A percentile compares a stretch with the other conserved stretches of the same genome.
phyloP scores from a whole-genome alignment of 2,113 vertebrate genomes.

The Notothenia coriiceps region DNA sequence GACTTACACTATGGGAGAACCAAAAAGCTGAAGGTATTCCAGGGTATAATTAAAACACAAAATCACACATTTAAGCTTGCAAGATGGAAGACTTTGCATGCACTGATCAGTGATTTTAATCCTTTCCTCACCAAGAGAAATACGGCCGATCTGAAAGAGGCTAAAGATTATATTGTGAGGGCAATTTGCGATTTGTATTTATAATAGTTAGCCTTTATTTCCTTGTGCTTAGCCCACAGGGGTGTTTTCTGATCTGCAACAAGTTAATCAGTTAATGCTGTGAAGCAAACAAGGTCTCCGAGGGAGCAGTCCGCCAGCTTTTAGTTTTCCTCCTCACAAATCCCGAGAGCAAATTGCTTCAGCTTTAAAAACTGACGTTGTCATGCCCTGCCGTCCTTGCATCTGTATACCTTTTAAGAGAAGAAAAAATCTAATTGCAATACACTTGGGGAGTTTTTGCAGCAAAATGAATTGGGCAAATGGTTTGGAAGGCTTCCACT shows the following conservation, averaged over 20 bases:
- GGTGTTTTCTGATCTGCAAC: slow-evolving; percentile 27
- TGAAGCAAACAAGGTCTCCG: slow-evolving; percentile 48
- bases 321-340: slow-evolving; percentile 38
- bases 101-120: neutral
- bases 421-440: neutral
- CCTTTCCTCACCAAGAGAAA: neutral
- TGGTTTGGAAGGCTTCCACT: slow-evolving; percentile 17
- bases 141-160: neutral
- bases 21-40: neutral
- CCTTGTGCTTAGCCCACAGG: slow-evolving; percentile 7
- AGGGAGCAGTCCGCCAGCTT: slow-evolving; percentile 19
- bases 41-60: neutral
- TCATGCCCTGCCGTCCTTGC: neutral
- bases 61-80: neutral
- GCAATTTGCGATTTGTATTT: neutral
- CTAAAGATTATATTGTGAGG: neutral
- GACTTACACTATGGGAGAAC: neutral
- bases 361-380: slow-evolving; percentile 13
- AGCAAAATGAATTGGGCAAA: slow-evolving; percentile 21
- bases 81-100: neutral
- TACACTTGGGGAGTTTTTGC: neutral
- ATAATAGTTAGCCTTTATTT: neutral
- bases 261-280: slow-evolving; percentile 40
- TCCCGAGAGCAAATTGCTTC: slow-evolving; percentile 18
- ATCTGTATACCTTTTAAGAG: slow-evolving; percentile 1